Evolutionary conservation across 2,113 vertebrate species (phyloP), one percentile per base, ranked within the genome.

Genomic region (human (Homo sapiens)): DNA sequence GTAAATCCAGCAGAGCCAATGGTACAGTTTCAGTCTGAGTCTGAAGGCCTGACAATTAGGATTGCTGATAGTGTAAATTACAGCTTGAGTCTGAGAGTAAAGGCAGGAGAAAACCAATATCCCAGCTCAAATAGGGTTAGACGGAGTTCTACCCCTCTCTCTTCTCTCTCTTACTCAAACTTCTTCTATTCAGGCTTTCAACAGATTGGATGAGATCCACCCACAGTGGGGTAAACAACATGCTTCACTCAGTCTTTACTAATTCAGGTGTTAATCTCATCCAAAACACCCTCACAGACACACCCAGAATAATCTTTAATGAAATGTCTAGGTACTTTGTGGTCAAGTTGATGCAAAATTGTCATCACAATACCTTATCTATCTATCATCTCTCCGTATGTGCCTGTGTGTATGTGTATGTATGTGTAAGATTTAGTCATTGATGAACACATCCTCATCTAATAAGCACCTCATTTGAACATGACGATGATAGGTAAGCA

Each of bases 11-110:
- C 14, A 84, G 16, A 59, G 3, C 10, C 2, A 11, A 8, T 72
- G 16, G 14, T 23, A 72, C 27, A 64, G 5, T n/a, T 86, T 14
- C 32, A 23, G 8, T 59, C n/a, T 70, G 17, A 55, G 6, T 40
- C 17, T 35, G 64, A 80, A 90, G 6, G 1, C 3, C 13, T 78
- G 32, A 80, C 11, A 64, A 81, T 12, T 30, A 78, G 6, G 35
- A n/a, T 2, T 70, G 7, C 1, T 18, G 32, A 4, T 4, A 4
- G 2, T 10, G 0, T 88, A 16, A 91, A 10, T 48, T 52, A 22
- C 5, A 92, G 7, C 23, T 16, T 57, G 12, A 30, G 2, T 94
- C 16, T 13, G 20, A 43, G 5, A 48, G 8, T 12, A 9, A 88
- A 90, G 30, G 9, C 6, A 45, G 32, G 52, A 48, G 48, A 82